Base-by-base conservation (phyloP, 2,888 invertebrate genomes). In the Tuta absoluta region DNA sequence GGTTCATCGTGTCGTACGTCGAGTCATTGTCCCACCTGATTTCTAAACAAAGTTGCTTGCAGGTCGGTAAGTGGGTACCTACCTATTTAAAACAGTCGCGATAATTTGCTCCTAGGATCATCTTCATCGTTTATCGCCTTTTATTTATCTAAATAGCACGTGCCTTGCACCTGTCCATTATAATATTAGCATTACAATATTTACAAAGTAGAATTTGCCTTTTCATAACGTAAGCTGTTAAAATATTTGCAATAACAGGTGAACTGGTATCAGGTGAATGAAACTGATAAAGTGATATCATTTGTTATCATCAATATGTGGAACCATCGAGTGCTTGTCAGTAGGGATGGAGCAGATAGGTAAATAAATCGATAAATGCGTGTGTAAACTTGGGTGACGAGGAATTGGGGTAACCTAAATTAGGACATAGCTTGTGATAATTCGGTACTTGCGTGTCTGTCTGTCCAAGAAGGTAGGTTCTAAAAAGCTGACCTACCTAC, bases 251-350 rank as follows among this genome's bases (percentile, higher is more conserved):
- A 51, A 23, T 21, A 7, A 49, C 51, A 51, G 23, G 51, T 51
- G 51, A 21, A 51, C 12, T 12, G 11, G 23, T 51, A 51, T 51
- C 51, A 21, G 48, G 8, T 51, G 51, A 51, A 51, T 23, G 51
- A 23, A 51, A 12, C 21, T 51, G 51, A 51, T 51, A 51, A 21
- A 10, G 51, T 51, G 17, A 51, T 51, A 51, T 51, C 51, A 51
- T 19, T 21, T 51, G 51, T 51, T 51, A 51, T 51, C 89, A 77
- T 63, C 62, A 70, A 72, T 71, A 71, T 70, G 75, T 33, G 77
- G 72, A 74, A 78, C 78, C 87, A 87, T 87, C 86, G 78, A 77
- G 69, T 76, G 75, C 68, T 72, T 77, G 78, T 37, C n/a, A 57
- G 56, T 48, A 5, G 5, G 17, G 11, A 1, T 56, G 56, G 41